Conservation (phyloP, 1,140 invertebrate genomes). For the Orussus abietinus region DNA sequence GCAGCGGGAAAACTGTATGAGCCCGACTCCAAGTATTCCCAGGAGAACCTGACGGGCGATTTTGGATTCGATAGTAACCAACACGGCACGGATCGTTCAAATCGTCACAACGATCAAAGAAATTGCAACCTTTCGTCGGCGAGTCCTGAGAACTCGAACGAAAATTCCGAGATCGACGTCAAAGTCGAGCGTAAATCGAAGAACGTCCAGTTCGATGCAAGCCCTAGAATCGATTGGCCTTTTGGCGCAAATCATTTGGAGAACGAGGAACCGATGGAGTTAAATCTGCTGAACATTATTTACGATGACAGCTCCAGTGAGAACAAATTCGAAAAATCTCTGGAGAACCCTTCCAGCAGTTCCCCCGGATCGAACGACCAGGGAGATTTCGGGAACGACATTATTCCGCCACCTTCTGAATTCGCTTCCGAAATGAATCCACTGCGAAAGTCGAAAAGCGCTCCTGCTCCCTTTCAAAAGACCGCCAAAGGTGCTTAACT, state of each 20-base stretch:
- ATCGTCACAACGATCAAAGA: too few species aligned
- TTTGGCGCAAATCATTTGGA: too few species aligned
- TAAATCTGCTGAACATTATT: too few species aligned
- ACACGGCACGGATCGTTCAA: too few species aligned
- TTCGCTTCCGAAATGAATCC: constrained; percentile 37
- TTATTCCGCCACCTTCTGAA: constrained; percentile 29
- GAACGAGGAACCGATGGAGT: too few species aligned
- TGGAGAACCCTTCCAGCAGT: too few species aligned
- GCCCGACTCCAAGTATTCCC: constrained; percentile 25
- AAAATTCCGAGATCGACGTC: constrained; percentile 1
- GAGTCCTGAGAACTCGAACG: background rate
- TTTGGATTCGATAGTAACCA: background rate
- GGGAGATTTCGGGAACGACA: constrained; percentile 25
- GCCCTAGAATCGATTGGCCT: too few species aligned
- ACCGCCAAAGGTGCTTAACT: constrained; percentile 33
- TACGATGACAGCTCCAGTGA: constrained; percentile 17
- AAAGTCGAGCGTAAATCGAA: constrained; percentile 1
- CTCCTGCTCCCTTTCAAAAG: constrained; percentile 41
- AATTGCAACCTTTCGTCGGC: too few species aligned
- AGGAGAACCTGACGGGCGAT: constrained; percentile 15
- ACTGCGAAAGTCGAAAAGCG: constrained; percentile 50
- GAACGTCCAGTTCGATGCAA: constrained; percentile 3
- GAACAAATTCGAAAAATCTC: constrained; percentile 18
- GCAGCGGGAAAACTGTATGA: constrained; percentile 37
- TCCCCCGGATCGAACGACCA: too few species aligned